Conservation (phyloP, 2,888 invertebrate species). For the Tipula helvola region DNA sequence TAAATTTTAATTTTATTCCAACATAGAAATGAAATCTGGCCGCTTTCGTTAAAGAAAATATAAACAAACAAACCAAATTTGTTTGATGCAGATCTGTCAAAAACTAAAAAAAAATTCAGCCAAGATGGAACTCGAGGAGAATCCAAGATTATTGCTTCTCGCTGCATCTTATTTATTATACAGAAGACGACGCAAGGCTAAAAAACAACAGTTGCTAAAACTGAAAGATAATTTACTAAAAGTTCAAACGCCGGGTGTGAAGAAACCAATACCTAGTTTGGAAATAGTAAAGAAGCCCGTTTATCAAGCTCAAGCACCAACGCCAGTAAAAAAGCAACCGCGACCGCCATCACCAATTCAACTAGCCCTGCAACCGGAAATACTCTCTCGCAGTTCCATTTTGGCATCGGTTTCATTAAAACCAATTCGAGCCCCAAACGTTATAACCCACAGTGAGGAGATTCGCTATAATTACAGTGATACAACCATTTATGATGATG, state of each 20-base stretch:
- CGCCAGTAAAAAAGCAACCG: neutral
- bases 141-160: neutral
- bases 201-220: neutral
- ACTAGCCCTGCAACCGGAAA: neutral
- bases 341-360: neutral
- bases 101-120: neutral
- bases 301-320: neutral
- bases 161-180: neutral
- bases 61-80: neutral
- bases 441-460: neutral
- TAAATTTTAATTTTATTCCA: neutral
- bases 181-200: neutral
- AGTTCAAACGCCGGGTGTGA: neutral
- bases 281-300: neutral
- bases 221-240: neutral
- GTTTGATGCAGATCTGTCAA: neutral
- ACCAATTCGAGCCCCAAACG: neutral
- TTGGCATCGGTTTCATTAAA: neutral
- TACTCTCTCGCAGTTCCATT: neutral
- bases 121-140: neutral
- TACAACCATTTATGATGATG: neutral
- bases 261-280: neutral
- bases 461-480: neutral
- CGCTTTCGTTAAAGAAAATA: neutral
- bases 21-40: neutral